Evolutionary conservation across 2,888 invertebrate genomes (phyloP), one percentile per base, ranked within the genome.

Genomic region (Lamellibrachia columna): DNA sequence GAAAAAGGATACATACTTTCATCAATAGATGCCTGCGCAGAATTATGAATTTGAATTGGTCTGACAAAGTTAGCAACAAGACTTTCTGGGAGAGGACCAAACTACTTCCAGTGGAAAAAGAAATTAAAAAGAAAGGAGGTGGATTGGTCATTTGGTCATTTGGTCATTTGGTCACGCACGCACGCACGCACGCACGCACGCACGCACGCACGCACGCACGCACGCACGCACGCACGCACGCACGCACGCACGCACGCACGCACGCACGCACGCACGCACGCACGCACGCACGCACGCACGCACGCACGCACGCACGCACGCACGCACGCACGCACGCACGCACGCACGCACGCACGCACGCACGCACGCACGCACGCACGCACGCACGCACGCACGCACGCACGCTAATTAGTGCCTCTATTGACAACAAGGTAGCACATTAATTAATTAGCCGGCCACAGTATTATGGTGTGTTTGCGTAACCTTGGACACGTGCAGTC

Each of bases 121-220:
- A 40, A 40, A 40, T 40, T 40, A 40, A 40, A 40, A 40, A 40
- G 40, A 40, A 40, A 40, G 40, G 40, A 40, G 40, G 40, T 40
- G 40, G 40, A 40, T 40, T 40, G 40, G 40, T 40, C 40, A 40
- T 40, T 40, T 40, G 40, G 40, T 40, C 0, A 40, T 40, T 40
- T 40, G 40, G 40, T 40, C 40, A n/a, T n/a, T n/a, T n/a, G n/a
- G n/a, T n/a, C n/a, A 91, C 3, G n/a, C 53, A n/a, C 52, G 1
- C 53, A 91, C 15, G 28, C 22, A 91, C 53, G 90, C n/a, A 90
- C n/a, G 90, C n/a, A 90, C n/a, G 90, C n/a, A 90, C n/a, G 90
- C n/a, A 90, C n/a, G 90, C n/a, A 90, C n/a, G 90, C n/a, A 90
- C n/a, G 90, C n/a, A 90, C n/a, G 90, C n/a, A 90, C n/a, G 90